Evolutionary conservation across 1,140 invertebrate species (phyloP).

Genomic region (Vanessa tameamea): DNA sequence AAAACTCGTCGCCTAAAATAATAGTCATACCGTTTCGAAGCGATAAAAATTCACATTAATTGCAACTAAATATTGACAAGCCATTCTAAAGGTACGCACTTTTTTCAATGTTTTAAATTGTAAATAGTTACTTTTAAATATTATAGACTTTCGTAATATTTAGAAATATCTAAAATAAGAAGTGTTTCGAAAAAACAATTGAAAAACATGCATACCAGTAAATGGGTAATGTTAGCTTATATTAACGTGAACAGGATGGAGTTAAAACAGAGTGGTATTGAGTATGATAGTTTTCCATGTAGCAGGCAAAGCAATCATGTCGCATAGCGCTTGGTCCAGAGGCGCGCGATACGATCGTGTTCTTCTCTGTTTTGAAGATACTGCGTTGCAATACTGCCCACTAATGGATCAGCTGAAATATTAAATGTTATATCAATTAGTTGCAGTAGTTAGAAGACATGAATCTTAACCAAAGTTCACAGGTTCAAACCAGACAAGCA

Average conservation of each 20-base stretch:
- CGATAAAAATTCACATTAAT: slow-evolving; percentile 65
- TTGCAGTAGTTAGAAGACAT: no score
- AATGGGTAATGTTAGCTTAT: slow-evolving; percentile 61
- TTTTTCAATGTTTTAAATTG: slow-evolving; percentile 11
- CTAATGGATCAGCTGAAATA: slow-evolving; percentile 94
- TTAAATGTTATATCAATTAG: slow-evolving; percentile 9
- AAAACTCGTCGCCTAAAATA: slow-evolving; percentile 54
- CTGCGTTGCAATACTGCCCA: slow-evolving; percentile 98
- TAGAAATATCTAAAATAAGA: not conserved
- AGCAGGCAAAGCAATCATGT: slow-evolving; percentile 85
- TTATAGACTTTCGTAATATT: not conserved
- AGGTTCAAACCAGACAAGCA: no score
- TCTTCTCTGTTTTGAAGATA: slow-evolving; percentile 98
- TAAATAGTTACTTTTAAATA: not conserved
- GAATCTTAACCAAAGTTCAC: no score
- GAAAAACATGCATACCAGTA: slow-evolving; percentile 44
- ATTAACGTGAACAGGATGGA: slow-evolving; percentile 71
- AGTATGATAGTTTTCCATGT: slow-evolving; percentile 57
- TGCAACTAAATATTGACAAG: slow-evolving; percentile 69
- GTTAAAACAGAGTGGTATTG: slow-evolving; percentile 69
- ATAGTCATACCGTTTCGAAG: slow-evolving; percentile 57
- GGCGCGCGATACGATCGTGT: slow-evolving; percentile 97
- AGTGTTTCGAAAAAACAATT: slow-evolving; percentile 15
- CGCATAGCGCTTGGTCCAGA: slow-evolving; percentile 99
- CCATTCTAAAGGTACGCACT: slow-evolving; percentile 46